phyloP scores from a whole-genome alignment of 2,797 vertebrate species.

The Scolopax rusticola region DNA sequence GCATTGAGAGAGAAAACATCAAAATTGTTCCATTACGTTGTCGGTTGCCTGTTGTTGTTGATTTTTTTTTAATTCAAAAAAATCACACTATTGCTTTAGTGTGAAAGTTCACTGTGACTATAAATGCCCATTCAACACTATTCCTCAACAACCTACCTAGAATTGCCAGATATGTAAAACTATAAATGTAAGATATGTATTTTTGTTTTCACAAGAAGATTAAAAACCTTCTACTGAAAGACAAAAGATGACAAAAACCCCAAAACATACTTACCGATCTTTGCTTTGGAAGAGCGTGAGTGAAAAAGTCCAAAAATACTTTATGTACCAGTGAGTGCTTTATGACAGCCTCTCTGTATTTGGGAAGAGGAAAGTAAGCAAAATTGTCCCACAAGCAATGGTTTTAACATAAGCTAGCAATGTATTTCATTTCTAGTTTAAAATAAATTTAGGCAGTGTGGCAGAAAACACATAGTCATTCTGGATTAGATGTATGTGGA shows the following conservation, averaged over 20 bases:
- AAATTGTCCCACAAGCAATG: background rate
- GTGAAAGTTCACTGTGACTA: background rate
- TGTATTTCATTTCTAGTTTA: background rate
- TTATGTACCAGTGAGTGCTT: slow-evolving; percentile 97
- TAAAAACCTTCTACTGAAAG: background rate
- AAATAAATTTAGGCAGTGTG: background rate
- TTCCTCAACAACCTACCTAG: too few species aligned
- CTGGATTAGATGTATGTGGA: background rate
- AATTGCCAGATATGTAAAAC: background rate
- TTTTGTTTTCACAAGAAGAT: background rate
- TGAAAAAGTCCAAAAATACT: slow-evolving; percentile 96
- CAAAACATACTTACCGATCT: slow-evolving; percentile 85
- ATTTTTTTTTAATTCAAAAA: background rate
- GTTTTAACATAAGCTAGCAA: background rate
- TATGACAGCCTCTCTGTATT: slow-evolving; percentile 92
- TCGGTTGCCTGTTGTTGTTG: too few species aligned
- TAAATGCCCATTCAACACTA: background rate
- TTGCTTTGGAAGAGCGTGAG: slow-evolving; percentile 83
- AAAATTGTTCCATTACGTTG: background rate
- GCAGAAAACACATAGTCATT: background rate
- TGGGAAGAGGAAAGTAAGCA: background rate
- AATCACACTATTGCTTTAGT: background rate
- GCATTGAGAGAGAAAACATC: background rate
- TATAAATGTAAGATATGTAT: background rate
- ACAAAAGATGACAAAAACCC: background rate